Evolutionary conservation across 2,888 invertebrate genomes (phyloP), one percentile per base, ranked within the genome.

Genomic region (Drosophila nr. perissopoda): DNA sequence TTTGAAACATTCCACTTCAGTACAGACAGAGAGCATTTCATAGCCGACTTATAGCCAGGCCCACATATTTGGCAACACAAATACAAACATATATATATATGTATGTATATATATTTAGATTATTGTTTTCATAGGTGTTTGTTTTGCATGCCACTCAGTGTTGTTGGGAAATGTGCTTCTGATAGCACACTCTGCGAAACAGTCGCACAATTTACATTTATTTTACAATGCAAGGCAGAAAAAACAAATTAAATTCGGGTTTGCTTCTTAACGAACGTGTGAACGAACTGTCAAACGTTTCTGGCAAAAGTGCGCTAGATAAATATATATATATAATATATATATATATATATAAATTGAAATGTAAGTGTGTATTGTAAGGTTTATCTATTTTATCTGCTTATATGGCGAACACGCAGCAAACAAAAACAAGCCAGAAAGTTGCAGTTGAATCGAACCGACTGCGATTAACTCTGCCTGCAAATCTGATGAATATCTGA

Each of bases 281-380:
- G 89, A 90, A 87, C 82, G 88, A 90, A 87, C 87, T 88, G 90
- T 81, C 83, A 74, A 65, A 74, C 60, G 67, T 53, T 76, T 53
- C 68, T 83, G 85, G 74, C 65, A 46, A 78, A 80, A 59, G 70
- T 77, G 81, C 57, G 61, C 81, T 83, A 74, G 81, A 73, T 71
- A 86, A 81, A 88, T 75, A 40, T n/a, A 40, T 18, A 2, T 16
- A 42, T 13, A 16, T 16, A 31, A 11, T n/a, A 13, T 13, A 46
- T 4, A 46, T 46, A 16, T 16, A 21, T 16, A 7, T 1, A 21
- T 21, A 8, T 46, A 11, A 2, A 11, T 2, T 21, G 5, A 42
- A 21, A 21, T 21, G 10, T 2, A 7, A n/a, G 29, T 46, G 21
- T 33, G 21, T 0, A 21, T 56, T 51, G 48, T 49, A 33, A 33